Evolutionary conservation across 1,140 invertebrate species (phyloP).

Genomic region (Geopemphigus sp.): DNA sequence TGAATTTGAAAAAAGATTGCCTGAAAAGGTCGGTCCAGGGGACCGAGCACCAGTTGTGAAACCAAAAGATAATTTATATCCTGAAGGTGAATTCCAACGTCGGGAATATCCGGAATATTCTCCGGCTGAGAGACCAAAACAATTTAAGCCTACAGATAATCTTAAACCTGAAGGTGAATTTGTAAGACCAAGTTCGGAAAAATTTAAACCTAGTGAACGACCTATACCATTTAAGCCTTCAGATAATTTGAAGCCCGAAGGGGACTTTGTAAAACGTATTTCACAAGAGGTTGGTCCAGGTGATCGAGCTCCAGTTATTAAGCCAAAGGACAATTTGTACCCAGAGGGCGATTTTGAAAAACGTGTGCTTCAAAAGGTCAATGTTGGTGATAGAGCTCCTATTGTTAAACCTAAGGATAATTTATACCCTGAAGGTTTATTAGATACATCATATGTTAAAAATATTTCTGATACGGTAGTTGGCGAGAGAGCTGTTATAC

Average conservation of each 20-base stretch:
- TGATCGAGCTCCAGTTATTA: neutral
- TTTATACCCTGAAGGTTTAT: conserved; percentile 62
- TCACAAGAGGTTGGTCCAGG: neutral
- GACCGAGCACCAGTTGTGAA: conserved; percentile 54
- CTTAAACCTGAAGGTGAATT: too few species aligned
- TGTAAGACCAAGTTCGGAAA: too few species aligned
- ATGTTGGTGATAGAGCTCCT: conserved; percentile 53
- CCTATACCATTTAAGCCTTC: conserved; percentile 52
- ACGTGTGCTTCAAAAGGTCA: conserved; percentile 54
- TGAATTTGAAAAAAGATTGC: conserved; percentile 57
- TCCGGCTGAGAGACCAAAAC: too few species aligned
- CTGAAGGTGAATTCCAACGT: too few species aligned
- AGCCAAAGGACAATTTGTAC: neutral
- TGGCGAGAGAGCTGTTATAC: conserved; percentile 61
- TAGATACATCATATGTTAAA: conserved; percentile 53
- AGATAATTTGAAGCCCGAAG: conserved; percentile 58
- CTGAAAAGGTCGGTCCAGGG: conserved; percentile 53
- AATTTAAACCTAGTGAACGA: conserved; percentile 56
- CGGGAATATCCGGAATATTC: too few species aligned
- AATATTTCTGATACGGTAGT: conserved; percentile 56
- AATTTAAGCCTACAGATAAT: too few species aligned
- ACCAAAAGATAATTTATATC: conserved; percentile 52
- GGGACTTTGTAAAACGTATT: conserved; percentile 53
- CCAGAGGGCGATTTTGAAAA: conserved; percentile 59
- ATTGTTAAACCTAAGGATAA: conserved; percentile 57